Base-by-base conservation (phyloP, 2,888 invertebrate species). In the Corbicula japonica region DNA sequence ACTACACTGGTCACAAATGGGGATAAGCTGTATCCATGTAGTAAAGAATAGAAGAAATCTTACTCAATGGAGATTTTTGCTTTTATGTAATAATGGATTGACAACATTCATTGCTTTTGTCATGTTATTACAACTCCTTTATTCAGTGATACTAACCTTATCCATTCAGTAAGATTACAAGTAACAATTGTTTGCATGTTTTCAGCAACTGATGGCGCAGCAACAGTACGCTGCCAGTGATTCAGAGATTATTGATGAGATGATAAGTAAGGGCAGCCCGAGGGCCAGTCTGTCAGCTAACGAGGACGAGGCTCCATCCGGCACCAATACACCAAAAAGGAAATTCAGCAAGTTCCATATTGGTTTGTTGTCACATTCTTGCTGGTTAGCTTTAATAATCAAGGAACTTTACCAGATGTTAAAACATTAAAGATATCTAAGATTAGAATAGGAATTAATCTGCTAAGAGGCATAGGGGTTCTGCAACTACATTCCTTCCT, bases 301-400 rank as follows among this genome's bases (percentile, higher is more conserved):
- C 23, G 92, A 92, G 54, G 92, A 90, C 79, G 92, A 93, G 56
- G 88, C 91, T 34, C 88, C 90, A 4, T 90, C 91, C 1, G 90
- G 91, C 12, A 88, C 90, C 50, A 90, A 84, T 72, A 91, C 91
- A 23, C 90, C 91, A 2, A 92, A 93, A 58, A 91, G 94, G 69
- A 93, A 93, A 78, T 93, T 94, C 75, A 93, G 94, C 83, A 94
- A 94, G 81, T 92, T 94, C 66, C 93, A 93, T 77, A 91, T 94
- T 68, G 93, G 93, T 92, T 74, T 46, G 71, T 56, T 46, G 26
- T 46, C 21, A 41, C 50, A n/a, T 10, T 10, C 15, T 41, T 10
- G 41, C 15, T 15, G 10, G 10, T 41, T 41, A 12, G 41, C 12
- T 10, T 10, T 41, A 15, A 12, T 41, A 41, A 41, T 41, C 10